Percentiles rank a stretch among this genome's conserved stretches.
Evolutionary conservation across 1,140 invertebrate genomes (phyloP).

Genomic region (Bursaphelenchus mucronatus): DNA sequence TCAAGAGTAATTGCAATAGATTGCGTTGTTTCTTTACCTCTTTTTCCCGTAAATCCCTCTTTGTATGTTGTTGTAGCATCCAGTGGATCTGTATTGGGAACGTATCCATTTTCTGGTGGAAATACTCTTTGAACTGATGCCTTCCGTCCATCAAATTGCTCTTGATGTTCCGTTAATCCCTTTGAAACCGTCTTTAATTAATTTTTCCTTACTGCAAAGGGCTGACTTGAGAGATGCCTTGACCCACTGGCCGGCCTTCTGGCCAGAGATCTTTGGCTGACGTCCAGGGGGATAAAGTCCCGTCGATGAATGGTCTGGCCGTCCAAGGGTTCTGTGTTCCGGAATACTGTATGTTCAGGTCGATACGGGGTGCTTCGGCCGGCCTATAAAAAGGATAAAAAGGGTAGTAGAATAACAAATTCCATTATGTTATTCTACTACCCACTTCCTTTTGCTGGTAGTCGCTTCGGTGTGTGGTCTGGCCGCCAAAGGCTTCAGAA

Average conservation of each 20-base stretch:
- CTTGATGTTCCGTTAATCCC: slow-evolving; percentile 11
- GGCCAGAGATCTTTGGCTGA: not conserved
- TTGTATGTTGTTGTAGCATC: slow-evolving; percentile 10
- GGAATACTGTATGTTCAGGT: not conserved
- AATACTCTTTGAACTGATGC: not conserved
- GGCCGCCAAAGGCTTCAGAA: not conserved
- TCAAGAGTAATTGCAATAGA: not conserved
- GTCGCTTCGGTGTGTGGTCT: slow-evolving; percentile 8
- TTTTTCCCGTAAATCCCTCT: slow-evolving; percentile 2
- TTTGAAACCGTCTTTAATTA: not conserved
- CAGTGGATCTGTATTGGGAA: slow-evolving; percentile 1
- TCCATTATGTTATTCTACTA: not conserved
- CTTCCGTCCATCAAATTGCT: not conserved
- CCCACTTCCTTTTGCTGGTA: not conserved
- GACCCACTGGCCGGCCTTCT: not conserved
- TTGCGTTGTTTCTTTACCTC: not conserved
- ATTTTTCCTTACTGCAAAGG: not conserved
- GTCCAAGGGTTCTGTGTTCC: slow-evolving; percentile 3
- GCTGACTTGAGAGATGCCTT: not conserved
- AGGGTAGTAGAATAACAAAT: not conserved
- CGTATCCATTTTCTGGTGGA: not conserved
- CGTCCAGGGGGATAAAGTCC: not conserved
- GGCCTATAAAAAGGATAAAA: not conserved
- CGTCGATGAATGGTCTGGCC: not conserved
- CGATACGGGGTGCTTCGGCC: slow-evolving; percentile 15